A percentile compares a stretch with the other conserved stretches of the same genome.
Conservation (phyloP, 2,888 invertebrate genomes). For the Microchrysa polita region DNA sequence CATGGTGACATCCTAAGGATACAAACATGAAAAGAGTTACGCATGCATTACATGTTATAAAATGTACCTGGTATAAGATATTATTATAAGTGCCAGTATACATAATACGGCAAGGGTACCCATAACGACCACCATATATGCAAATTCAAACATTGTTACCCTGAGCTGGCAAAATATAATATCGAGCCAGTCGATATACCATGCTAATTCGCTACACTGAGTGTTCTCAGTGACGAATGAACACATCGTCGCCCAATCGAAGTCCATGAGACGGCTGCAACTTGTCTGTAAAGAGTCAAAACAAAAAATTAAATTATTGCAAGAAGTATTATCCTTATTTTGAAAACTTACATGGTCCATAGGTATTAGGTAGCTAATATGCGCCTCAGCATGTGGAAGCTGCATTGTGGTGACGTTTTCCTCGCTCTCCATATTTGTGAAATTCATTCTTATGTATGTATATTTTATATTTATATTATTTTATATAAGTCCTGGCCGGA, state of each 20-base stretch:
- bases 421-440: too few relatives aligned
- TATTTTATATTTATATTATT: too few relatives aligned
- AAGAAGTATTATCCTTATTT: too few relatives aligned
- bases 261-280: constrained; percentile 18
- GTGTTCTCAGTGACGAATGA: background rate
- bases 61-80: constrained; percentile 11
- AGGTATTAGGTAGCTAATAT: constrained; percentile 17
- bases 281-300: constrained; percentile 14
- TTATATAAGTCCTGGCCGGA: too few relatives aligned
- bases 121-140: background rate
- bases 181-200: constrained; percentile 29
- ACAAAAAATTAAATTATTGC: too few relatives aligned
- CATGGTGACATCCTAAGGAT: constrained; percentile 35
- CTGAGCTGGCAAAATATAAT: constrained; percentile 30
- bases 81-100: constrained; percentile 14
- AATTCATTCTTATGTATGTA: too few relatives aligned
- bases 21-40: background rate
- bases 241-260: constrained; percentile 40
- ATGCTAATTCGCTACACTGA: constrained; percentile 18
- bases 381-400: constrained; percentile 25
- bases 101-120: background rate
- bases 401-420: background rate
- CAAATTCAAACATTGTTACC: constrained; percentile 11
- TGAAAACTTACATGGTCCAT: constrained; percentile 6
- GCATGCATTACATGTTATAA: too few relatives aligned